Evolutionary conservation across 2,888 invertebrate genomes (phyloP).

Genomic region (Mimachlamys varia): DNA sequence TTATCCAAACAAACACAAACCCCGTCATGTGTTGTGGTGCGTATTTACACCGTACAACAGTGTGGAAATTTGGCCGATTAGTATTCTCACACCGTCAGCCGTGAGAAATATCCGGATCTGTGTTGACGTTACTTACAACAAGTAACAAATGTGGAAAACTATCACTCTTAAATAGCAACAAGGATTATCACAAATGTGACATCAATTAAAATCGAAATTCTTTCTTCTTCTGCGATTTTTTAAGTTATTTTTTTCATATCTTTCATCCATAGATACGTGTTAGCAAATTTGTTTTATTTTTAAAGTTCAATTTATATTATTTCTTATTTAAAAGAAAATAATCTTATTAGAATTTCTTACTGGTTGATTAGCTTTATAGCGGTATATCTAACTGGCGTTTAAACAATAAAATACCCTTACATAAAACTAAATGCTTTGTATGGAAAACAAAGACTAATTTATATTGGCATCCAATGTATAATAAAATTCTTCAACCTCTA

Average conservation of each 20-base stretch:
- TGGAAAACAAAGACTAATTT: too few relatives aligned
- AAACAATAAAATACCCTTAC: too few relatives aligned
- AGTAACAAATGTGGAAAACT: conserved; percentile 7
- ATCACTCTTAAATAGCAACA: not conserved
- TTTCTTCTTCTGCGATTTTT: not conserved
- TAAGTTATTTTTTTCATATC: not conserved
- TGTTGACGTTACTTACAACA: not conserved
- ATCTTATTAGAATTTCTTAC: too few relatives aligned
- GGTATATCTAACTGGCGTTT: too few relatives aligned
- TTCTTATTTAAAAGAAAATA: too few relatives aligned
- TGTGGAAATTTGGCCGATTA: not conserved
- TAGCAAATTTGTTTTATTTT: too few relatives aligned
- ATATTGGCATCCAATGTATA: too few relatives aligned
- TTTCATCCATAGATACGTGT: too few relatives aligned
- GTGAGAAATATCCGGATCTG: not conserved
- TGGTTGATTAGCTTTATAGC: too few relatives aligned
- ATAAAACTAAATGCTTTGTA: too few relatives aligned
- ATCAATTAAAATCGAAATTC: not conserved
- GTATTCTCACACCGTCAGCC: not conserved
- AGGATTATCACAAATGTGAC: not conserved
- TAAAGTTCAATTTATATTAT: too few relatives aligned
- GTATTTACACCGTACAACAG: not conserved
- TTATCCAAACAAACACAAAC: conserved; percentile 20
- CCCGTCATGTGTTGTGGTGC: not conserved
- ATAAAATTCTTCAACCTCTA: too few relatives aligned